These are phyloP conservation scores for Ivindomyrus marchei DNA, from an alignment of 2,113 vertebrate genomes.

Conservation along the genomic window DNA sequence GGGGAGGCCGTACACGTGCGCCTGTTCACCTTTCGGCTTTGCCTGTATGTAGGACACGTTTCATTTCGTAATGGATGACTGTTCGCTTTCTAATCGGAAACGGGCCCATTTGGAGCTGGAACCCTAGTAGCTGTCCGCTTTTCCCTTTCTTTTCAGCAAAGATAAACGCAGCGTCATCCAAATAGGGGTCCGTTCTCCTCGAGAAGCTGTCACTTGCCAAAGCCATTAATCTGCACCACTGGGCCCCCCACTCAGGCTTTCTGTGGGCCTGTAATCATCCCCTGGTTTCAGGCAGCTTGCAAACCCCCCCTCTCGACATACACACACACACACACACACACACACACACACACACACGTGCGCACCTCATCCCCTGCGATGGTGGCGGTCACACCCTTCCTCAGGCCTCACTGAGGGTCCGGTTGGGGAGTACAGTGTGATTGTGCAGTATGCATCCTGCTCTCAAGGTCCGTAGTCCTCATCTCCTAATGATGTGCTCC, in stretches of 20 bases:
- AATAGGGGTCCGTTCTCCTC: neutral
- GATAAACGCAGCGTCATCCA: neutral
- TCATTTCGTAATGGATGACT: neutral
- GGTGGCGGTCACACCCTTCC: conserved; percentile 2
- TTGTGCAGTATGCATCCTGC: neutral
- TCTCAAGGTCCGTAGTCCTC: neutral
- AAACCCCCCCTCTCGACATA: neutral
- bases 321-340: too few species aligned
- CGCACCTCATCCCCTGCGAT: neutral
- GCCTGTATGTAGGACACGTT: neutral
- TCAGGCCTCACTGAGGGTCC: neutral
- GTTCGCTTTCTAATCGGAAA: neutral
- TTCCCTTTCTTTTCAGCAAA: neutral
- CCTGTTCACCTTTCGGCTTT: neutral
- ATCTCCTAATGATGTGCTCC: neutral
- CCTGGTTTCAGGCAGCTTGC: neutral
- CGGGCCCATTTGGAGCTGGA: neutral
- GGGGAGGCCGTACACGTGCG: neutral
- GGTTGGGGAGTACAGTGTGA: neutral
- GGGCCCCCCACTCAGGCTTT: neutral
- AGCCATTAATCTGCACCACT: neutral
- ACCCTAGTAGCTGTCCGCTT: neutral
- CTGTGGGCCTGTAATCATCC: neutral
- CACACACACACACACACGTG: neutral
- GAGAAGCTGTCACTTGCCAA: neutral